A percentile compares a stretch with the other conserved stretches of the same genome.
phyloP scores from a whole-genome alignment of 2,113 vertebrate genomes.

The Cyanistes caeruleus region DNA sequence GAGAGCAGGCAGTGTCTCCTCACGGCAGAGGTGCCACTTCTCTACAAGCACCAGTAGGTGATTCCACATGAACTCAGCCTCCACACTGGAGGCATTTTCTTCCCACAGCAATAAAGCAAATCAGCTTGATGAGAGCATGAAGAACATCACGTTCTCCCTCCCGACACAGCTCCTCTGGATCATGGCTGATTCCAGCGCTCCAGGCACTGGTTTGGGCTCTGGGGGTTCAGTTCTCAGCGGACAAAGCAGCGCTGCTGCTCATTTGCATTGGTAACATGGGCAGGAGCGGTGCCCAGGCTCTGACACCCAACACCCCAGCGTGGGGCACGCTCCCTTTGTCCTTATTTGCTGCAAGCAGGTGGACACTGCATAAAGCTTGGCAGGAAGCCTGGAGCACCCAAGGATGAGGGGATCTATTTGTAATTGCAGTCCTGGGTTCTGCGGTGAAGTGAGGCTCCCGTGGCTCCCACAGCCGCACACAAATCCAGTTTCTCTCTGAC shows the following conservation, averaged over 20 bases:
- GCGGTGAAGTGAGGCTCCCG: rapidly evolving
- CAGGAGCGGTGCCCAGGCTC: neutral
- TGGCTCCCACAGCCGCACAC: neutral
- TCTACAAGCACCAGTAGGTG: neutral
- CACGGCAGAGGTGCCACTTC: neutral
- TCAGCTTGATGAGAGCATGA: neutral
- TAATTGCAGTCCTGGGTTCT: neutral
- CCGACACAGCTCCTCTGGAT: neutral
- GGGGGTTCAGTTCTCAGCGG: neutral
- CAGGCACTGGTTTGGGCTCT: neutral
- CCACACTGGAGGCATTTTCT: neutral
- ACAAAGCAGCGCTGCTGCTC: neutral
- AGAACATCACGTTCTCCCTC: neutral
- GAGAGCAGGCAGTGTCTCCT: neutral
- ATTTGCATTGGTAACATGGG: neutral
- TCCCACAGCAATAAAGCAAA: neutral
- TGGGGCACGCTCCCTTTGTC: neutral
- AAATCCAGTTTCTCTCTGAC: neutral
- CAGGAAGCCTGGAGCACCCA: neutral
- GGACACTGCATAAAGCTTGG: neutral
- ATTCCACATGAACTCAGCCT: neutral
- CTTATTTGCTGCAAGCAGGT: neutral
- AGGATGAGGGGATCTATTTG: neutral
- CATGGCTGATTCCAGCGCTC: neutral
- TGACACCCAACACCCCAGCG: neutral